Base-by-base conservation (phyloP, 2,888 invertebrate genomes). In the Rhamphomyia laevipes region DNA sequence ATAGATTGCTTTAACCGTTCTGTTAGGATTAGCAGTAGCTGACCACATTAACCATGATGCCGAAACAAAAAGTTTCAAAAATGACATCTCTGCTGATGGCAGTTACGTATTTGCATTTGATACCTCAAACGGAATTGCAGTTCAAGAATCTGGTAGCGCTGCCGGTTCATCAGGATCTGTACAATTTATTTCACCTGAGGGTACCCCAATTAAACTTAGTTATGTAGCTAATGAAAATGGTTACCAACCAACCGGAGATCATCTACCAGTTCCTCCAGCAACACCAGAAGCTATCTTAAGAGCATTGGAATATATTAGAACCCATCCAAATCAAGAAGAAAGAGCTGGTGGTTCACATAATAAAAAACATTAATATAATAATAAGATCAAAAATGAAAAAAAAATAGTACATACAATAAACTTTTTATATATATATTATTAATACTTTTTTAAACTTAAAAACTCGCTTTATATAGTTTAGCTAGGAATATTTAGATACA, bases 191-290 rank as follows among this genome's bases (percentile, higher is more conserved):
- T 18, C 40, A 40, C 40, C 40, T n/a, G 40, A 40, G 18, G 81
- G 81, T 33, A 56, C 62, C 30, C 58, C 56, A 1, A 63, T 73
- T 61, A 53, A 59, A 11, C 42, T 75, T 35, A 58, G 57, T 48
- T 82, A 77, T 72, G 58, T 65, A 5, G 80, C 81, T 56, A 65
- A 80, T 64, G 77, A 75, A 59, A 72, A 74, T 57, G 82, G 82
- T 53, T 78, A 68, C 69, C 72, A 71, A 49, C 71, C 76, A 30
- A 56, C 63, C 58, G 76, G 68, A 43, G 63, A 62, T 18, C 68
- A 68, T 61, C 55, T 69, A 56, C 70, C 70, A 33, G 74, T 73
- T 1, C 63, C 77, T 0, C 77, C 74, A 1, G 77, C 78, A 2
- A 73, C 77, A 51, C 78, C 78, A 1, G 72, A 66, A 1, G 69